A percentile compares a stretch with the other conserved stretches of the same genome.
These are phyloP conservation scores for Zosterops hypoxanthus DNA, from an alignment of 2,113 vertebrate genomes.

Conservation along the genomic window DNA sequence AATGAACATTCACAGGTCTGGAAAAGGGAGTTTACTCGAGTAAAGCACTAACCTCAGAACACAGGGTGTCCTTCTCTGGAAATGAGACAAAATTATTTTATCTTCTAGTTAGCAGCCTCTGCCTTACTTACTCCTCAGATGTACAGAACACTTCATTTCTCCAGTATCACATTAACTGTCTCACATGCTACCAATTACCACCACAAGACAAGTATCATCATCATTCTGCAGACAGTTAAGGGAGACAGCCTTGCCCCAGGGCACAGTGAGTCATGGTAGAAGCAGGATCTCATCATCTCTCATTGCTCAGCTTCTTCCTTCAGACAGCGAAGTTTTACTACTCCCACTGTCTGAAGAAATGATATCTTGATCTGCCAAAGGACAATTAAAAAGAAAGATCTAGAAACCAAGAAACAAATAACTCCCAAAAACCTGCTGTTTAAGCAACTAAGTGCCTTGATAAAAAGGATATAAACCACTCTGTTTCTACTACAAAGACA, in stretches of 20 bases:
- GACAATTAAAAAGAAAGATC: background rate
- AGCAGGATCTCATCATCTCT: background rate
- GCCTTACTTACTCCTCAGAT: background rate
- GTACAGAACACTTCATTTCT: background rate
- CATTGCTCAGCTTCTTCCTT: background rate
- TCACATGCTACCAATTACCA: slow-evolving; percentile 35
- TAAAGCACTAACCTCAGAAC: background rate
- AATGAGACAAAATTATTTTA: background rate
- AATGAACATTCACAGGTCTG: background rate
- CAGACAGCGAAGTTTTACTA: background rate
- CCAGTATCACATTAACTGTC: background rate
- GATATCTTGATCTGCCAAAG: background rate
- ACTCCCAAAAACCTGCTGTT: background rate
- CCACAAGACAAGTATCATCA: slow-evolving; percentile 24
- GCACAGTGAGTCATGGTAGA: slow-evolving; percentile 15
- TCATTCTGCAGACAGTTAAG: slow-evolving; percentile 12
- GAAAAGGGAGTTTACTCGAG: background rate
- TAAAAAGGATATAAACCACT: background rate
- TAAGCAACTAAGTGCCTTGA: background rate
- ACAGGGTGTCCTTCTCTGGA: background rate
- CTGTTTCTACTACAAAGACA: background rate
- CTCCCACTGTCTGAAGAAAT: background rate
- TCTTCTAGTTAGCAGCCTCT: background rate
- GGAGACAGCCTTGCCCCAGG: slow-evolving; percentile 30
- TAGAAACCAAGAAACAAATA: background rate